These are phyloP conservation scores for Beroe ovata DNA, from an alignment of 37 sponge, comb jelly and placozoan species.

Conservation along the genomic window DNA sequence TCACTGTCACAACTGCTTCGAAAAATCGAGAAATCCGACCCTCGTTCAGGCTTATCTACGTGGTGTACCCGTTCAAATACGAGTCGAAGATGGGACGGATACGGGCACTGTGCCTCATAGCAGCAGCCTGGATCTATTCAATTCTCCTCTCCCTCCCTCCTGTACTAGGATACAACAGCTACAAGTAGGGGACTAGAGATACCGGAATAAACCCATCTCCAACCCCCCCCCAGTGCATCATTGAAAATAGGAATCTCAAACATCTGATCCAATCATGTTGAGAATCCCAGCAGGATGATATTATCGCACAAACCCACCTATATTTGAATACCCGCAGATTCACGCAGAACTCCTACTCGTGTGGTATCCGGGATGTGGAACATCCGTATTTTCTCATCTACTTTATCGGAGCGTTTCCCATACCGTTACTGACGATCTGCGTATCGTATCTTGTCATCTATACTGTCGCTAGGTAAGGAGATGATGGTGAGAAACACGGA, in stretches of 20 bases:
- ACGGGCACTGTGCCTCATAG: not conserved
- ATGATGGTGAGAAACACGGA: too few species aligned
- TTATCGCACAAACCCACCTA: too few species aligned
- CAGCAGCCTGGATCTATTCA: not conserved
- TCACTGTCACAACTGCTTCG: too few species aligned
- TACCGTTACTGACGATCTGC: conserved; percentile 41
- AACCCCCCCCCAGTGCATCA: too few species aligned
- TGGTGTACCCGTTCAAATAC: conserved; percentile 51
- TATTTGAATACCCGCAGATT: conserved; percentile 29
- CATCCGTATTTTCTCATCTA: not conserved
- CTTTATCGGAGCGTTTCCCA: conserved; percentile 54
- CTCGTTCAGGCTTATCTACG: conserved; percentile 62
- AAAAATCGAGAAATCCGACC: too few species aligned
- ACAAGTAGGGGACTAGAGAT: too few species aligned
- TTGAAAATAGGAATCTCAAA: too few species aligned
- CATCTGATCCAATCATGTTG: too few species aligned
- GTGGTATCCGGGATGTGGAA: not conserved
- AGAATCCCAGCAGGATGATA: too few species aligned
- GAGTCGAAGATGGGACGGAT: not conserved
- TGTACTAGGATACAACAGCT: conserved; percentile 12
- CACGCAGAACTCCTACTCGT: conserved; percentile 10
- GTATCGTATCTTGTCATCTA: conserved; percentile 43
- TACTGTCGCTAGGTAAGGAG: conserved; percentile 24
- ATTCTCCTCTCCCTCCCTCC: conserved; percentile 33
- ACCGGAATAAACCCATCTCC: too few species aligned